Evolutionary conservation across 2,797 vertebrate species (phyloP).

Genomic region (Clarias platycephalus): DNA sequence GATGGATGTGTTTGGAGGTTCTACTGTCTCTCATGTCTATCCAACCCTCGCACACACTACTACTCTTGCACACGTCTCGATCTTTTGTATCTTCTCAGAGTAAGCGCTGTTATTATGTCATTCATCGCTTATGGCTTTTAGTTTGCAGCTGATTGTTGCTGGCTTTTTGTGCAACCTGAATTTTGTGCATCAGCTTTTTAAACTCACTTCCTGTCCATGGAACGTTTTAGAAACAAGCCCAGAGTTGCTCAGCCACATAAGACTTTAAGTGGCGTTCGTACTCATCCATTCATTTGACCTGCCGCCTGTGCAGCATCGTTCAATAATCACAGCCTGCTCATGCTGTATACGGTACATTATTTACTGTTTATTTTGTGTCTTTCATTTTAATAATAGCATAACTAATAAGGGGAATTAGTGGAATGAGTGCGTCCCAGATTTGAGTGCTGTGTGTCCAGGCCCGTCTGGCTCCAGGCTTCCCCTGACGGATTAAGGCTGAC

Average conservation of each 20-base stretch:
- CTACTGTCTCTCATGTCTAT: neutral
- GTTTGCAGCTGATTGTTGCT: neutral
- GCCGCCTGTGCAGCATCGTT: neutral
- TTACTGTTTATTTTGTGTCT: neutral
- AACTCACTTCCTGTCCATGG: neutral
- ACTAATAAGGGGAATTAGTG: neutral
- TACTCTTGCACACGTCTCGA: neutral
- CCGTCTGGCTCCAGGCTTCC: slow-evolving; percentile 9
- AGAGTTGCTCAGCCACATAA: neutral
- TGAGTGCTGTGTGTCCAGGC: slow-evolving; percentile 34
- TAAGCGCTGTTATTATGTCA: neutral
- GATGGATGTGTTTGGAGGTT: neutral
- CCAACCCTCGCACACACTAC: neutral
- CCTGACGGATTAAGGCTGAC: slow-evolving; percentile 43
- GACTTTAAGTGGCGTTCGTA: neutral
- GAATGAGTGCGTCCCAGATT: neutral
- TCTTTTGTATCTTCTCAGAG: neutral
- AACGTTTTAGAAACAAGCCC: neutral
- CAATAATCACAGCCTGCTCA: neutral
- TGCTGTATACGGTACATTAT: neutral
- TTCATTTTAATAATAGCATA: neutral
- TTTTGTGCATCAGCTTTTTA: neutral
- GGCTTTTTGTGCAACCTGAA: neutral
- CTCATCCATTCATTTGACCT: neutral
- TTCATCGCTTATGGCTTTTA: neutral